phyloP scores from a whole-genome alignment of 1,140 invertebrate species.

The Brachionus koreanus region DNA sequence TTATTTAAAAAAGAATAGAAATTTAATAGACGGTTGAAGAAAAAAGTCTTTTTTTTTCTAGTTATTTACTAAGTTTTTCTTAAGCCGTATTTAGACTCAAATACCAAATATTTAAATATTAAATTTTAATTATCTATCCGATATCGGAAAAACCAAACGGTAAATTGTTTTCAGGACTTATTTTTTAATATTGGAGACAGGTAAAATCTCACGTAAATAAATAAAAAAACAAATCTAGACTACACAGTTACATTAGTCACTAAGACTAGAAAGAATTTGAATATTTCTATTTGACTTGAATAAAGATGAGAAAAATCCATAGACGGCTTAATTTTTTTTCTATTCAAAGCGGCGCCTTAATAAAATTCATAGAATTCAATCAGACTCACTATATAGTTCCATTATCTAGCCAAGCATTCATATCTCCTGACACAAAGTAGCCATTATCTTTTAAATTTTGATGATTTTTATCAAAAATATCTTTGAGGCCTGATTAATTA shows the following conservation, averaged over 20 bases:
- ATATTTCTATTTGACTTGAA: neutral
- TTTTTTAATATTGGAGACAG: slow-evolving; percentile 24
- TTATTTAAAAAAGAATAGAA: neutral
- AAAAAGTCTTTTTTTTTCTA: neutral
- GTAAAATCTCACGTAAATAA: slow-evolving; percentile 13
- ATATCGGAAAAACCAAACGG: neutral
- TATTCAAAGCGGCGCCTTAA: neutral
- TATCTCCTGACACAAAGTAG: neutral
- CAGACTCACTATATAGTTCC: neutral
- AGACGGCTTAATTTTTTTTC: neutral
- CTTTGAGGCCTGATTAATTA: neutral
- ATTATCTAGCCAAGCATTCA: slow-evolving; percentile 1
- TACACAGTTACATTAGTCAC: neutral
- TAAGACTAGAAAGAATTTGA: neutral
- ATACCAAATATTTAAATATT: slow-evolving; percentile 39
- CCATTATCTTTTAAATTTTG: neutral
- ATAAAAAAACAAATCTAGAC: slow-evolving; percentile 4
- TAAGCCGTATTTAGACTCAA: neutral
- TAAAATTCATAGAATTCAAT: neutral
- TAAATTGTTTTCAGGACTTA: slow-evolving; percentile 14
- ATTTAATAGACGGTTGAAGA: neutral
- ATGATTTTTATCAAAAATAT: neutral
- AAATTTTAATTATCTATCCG: slow-evolving; percentile 30
- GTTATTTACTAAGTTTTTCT: slow-evolving; percentile 19
- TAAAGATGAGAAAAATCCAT: neutral